These are phyloP conservation scores for Tapirus terrestris DNA, from an alignment of 2,113 vertebrate genomes.

Conservation along the genomic window DNA sequence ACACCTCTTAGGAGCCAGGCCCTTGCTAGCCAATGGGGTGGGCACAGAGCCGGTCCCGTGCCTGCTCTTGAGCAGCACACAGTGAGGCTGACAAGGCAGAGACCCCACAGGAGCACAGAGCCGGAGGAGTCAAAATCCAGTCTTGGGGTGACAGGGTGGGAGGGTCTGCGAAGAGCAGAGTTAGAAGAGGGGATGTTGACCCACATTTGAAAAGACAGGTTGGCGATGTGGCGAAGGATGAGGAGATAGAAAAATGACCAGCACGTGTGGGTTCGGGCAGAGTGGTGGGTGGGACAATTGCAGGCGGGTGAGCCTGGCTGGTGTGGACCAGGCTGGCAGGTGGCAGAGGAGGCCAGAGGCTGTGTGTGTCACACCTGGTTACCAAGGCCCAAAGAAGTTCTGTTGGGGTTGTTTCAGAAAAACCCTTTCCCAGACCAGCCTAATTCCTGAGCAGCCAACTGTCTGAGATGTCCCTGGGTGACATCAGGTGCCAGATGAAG, in stretches of 20 bases:
- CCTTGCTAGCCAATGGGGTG: not conserved
- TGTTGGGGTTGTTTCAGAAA: not conserved
- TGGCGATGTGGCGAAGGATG: not conserved
- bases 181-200: not conserved
- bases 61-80: too few species aligned
- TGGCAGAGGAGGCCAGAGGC: not conserved
- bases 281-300: not conserved
- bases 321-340: not conserved
- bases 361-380: not conserved
- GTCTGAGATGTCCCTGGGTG: not conserved
- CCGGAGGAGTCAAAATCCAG: not conserved
- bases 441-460: not conserved
- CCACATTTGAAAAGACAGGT: not conserved
- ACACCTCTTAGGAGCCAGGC: not conserved
- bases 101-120: not conserved
- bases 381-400: not conserved
- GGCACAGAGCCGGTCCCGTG: rapidly evolving
- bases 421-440: not conserved
- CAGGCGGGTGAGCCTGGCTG: not conserved
- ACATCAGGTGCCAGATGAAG: rapidly evolving
- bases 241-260: not conserved
- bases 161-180: not conserved
- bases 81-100: not conserved
- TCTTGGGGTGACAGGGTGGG: not conserved
- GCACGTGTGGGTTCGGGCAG: rapidly evolving